Base-by-base conservation (phyloP, 1,140 invertebrate species). In the Lamellibrachia luymesi region DNA sequence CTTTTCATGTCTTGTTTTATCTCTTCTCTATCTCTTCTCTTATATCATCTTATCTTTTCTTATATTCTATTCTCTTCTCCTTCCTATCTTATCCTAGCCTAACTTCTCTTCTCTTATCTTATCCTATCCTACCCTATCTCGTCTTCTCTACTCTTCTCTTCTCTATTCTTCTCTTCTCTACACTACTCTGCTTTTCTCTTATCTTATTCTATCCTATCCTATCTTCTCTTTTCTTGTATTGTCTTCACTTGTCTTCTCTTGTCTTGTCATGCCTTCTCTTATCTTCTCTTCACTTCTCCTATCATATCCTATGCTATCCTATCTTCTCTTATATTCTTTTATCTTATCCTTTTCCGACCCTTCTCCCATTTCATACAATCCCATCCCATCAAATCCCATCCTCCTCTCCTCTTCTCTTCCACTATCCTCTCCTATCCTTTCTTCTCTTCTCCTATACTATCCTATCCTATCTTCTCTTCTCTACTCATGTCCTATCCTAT, bases 301-400 rank as follows among this genome's bases (percentile, higher is more conserved):
- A 90, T 90, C 80, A 17, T 90, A 90, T 90, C 80, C n/a, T 90
- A 90, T 90, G 13, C n/a, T 90, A 90, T 90, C 80, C n/a, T n/a
- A n/a, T n/a, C n/a, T n/a, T n/a, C n/a, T n/a, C n/a, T n/a, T n/a
- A n/a, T n/a, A n/a, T n/a, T n/a, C n/a, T 90, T n/a, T 90, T 90
- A 90, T 90, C 80, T 90, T 90, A 90, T 90, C 80, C n/a, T 90
- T 90, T 90, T 17, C n/a, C 80, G 13, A 17, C 13, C n/a, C 80
- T 90, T 90, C 13, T 90, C 80, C n/a, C n/a, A 90, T 90, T 90
- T 90, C n/a, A 90, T 90, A n/a, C n/a, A 17, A 90, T 90, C 80
- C n/a, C n/a, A 90, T 90, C 80, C n/a, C n/a, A 90, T 90, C 80
- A 17, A 13, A 90, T n/a, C 80, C n/a, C 80, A 90, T 90, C 80